Evolutionary conservation across 2,888 invertebrate species (phyloP).

Genomic region (Elmis aenea): DNA sequence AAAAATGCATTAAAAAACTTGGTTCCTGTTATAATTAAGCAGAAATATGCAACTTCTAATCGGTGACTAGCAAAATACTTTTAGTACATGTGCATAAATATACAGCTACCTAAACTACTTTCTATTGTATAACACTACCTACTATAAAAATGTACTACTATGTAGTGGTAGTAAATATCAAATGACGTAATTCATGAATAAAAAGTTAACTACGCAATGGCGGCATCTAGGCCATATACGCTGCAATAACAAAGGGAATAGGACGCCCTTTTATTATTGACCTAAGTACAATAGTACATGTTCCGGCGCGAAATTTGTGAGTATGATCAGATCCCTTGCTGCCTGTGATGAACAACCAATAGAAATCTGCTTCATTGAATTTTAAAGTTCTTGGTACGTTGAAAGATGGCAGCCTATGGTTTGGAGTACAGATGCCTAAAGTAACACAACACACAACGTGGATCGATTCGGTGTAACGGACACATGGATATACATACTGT

Average conservation of each 20-base stretch:
- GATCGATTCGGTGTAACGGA: too few relatives aligned
- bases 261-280: neutral
- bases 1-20: too few relatives aligned
- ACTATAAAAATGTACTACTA: constrained; percentile 8
- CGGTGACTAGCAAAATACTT: neutral
- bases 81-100: neutral
- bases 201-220: constrained; percentile 6
- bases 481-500: too few relatives aligned
- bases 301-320: too few relatives aligned
- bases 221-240: constrained; percentile 7
- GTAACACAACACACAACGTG: too few relatives aligned
- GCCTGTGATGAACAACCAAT: too few relatives aligned
- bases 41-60: neutral
- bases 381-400: too few relatives aligned
- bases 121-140: constrained; percentile 13
- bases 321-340: too few relatives aligned
- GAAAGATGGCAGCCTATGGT: too few relatives aligned
- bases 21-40: neutral
- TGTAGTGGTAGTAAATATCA: constrained; percentile 12
- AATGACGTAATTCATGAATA: constrained; percentile 13
- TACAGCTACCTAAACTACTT: constrained; percentile 8
- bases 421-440: too few relatives aligned
- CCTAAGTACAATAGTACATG: too few relatives aligned
- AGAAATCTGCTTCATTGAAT: too few relatives aligned
- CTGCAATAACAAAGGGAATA: neutral